Evolutionary conservation across 2,888 invertebrate species (phyloP).

Genomic region (Oasisia sp.): DNA sequence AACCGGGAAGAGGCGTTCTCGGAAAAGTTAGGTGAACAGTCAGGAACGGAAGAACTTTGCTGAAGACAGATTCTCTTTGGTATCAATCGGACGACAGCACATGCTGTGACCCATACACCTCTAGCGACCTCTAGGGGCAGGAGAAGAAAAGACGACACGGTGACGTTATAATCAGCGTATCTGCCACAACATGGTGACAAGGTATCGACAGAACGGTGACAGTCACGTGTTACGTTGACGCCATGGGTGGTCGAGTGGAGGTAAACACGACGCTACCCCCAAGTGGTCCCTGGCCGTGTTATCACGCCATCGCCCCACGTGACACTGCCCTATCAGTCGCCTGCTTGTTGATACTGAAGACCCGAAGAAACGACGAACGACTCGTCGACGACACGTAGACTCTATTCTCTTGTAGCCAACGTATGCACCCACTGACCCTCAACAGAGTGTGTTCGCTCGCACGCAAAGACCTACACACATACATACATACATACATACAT

Average conservation of each 20-base stretch:
- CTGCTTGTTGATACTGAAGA: neutral
- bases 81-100: too few relatives aligned
- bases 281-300: neutral
- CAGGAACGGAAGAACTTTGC: too few relatives aligned
- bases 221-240: neutral
- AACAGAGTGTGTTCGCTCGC: neutral
- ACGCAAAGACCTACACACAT: neutral
- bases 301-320: neutral
- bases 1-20: too few relatives aligned
- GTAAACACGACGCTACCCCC: neutral
- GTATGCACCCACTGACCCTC: neutral
- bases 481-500: too few relatives aligned
- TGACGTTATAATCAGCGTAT: neutral
- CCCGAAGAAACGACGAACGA: neutral
- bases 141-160: neutral
- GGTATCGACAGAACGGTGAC: neutral
- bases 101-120: too few relatives aligned
- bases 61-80: too few relatives aligned
- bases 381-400: neutral
- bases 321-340: neutral
- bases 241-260: neutral
- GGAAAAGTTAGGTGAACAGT: too few relatives aligned
- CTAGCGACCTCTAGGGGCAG: too few relatives aligned
- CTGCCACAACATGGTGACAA: neutral
- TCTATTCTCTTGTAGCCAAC: neutral